Base-by-base conservation (phyloP, 2,888 invertebrate species). In the Apeira syringaria region DNA sequence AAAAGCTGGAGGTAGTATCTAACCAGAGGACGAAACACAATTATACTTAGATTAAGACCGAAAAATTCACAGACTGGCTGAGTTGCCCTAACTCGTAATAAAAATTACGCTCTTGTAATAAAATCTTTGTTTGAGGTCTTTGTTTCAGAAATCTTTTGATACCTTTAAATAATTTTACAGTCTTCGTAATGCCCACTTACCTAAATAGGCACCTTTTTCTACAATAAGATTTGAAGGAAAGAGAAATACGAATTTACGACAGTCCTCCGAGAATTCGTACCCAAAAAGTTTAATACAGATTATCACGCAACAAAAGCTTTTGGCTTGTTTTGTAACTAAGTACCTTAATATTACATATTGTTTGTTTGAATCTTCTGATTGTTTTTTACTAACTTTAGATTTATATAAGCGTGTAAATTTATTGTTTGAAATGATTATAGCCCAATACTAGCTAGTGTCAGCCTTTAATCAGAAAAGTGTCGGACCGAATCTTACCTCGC, bases 211-310 rank as follows among this genome's bases (percentile, higher is more conserved):
- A 22, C 25, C 50, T 53, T 52, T 40, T 40, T 31, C 42, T 43
- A 26, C 40, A 43, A 45, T 36, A 46, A 45, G 29, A 44, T 53
- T 56, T 45, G 47, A 44, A 50, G 34, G 42, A 36, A 56, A 43
- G 49, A 45, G 25, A 51, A 53, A 50, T 50, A 51, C 41, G 47
- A 45, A 51, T 56, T 45, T 44, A 46, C 49, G 47, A 46, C 47
- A 39, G 43, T 46, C 53, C 41, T 45, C 34, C 18, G 49, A 39
- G 51, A 44, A 53, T 51, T 49, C 34, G 42, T 51, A 46, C 47
- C 51, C 43, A 56, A 20, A 55, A 53, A 50, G 51, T 56, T 56
- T 53, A 53, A 53, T 53, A 51, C 45, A 51, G 56, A 56, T 56
- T 56, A 56, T 53, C 49, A 51, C 56, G 51, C 51, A 35, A 53